A percentile compares a stretch with the other conserved stretches of the same genome.
phyloP scores from a whole-genome alignment of 2,113 vertebrate species.

The Saiga tatarica region DNA sequence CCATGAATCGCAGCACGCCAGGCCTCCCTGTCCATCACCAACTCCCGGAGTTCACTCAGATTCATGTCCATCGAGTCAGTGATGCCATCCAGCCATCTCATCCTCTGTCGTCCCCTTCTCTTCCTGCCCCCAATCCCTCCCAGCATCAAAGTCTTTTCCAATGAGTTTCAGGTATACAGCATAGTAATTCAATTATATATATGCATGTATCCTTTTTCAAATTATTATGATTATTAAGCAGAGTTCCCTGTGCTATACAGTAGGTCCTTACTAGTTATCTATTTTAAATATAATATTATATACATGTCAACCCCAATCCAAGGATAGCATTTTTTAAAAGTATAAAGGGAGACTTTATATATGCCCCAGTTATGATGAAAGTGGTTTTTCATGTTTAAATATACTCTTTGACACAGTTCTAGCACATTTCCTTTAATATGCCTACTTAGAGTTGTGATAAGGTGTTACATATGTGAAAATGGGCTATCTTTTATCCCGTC shows the following conservation, averaged over 20 bases:
- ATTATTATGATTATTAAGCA: not conserved
- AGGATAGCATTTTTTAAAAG: not conserved
- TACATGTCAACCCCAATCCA: not conserved
- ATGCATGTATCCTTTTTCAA: not conserved
- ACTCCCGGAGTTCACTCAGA: no score
- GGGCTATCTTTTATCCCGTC: not conserved
- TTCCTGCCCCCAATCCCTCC: no score
- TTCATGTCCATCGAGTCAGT: no score
- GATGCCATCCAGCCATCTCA: no score
- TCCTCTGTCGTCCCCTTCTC: no score
- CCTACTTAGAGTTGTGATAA: constrained; percentile 29
- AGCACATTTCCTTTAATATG: not conserved
- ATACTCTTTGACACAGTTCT: not conserved
- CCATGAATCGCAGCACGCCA: no score
- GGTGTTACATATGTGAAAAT: not conserved
- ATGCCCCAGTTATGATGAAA: not conserved
- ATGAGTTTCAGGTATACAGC: no score
- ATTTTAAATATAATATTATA: not conserved
- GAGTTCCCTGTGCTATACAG: not conserved
- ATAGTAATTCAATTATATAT: not conserved
- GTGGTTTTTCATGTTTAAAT: not conserved
- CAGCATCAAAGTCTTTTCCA: no score
- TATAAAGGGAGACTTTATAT: not conserved
- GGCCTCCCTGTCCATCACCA: no score
- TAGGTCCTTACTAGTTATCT: not conserved